Base-by-base conservation (phyloP, 2,113 vertebrate species). In the Phaethon lepturus region DNA sequence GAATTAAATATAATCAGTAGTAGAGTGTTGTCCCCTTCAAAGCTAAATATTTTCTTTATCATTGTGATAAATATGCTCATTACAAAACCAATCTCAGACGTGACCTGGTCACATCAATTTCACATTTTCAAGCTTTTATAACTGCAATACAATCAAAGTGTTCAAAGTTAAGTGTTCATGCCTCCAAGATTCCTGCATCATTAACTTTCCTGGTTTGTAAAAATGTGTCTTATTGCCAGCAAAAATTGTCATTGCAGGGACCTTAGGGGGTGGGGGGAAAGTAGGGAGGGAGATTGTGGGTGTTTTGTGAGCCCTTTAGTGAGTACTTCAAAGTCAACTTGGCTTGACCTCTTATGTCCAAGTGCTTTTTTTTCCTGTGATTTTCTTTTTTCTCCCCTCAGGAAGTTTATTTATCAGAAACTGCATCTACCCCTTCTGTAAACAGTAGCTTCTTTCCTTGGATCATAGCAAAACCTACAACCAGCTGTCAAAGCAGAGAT, bases 401-500 rank as follows among this genome's bases (percentile, higher is more conserved):
- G 13, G 33, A 53, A 40, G 76, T 64, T 97, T 79, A 87, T 94
- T 86, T 90, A 74, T 90, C 82, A 84, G 66, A 93, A 81, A 12
- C 74, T 92, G 75, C 66, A 93, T 85, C 44, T 90, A 75, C 68
- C 49, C 55, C 23, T 85, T 95, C n/a, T 84, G 71, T 38, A 95
- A 93, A 35, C 11, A 69, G 89, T 44, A 77, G 56, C 49, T 93
- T 85, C 76, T 88, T 64, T 93, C n/a, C 42, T 92, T 11, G 7
- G 47, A 49, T 96, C 35, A 47, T 42, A 64, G 62, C 26, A 86
- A 90, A 95, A 80, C 13, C 40, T 52, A 35, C 66, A 69, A 44
- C 71, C 91, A 93, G 33, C 20, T 82, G 52, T 76, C 60, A 88
- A 93, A 93, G 85, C 60, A 88, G 93, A 93, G 85, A 82, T 93